Percentiles rank a stretch among this genome's conserved stretches.
phyloP scores from a whole-genome alignment of 2,888 invertebrate species.

The Hoplodrina ambigua region DNA sequence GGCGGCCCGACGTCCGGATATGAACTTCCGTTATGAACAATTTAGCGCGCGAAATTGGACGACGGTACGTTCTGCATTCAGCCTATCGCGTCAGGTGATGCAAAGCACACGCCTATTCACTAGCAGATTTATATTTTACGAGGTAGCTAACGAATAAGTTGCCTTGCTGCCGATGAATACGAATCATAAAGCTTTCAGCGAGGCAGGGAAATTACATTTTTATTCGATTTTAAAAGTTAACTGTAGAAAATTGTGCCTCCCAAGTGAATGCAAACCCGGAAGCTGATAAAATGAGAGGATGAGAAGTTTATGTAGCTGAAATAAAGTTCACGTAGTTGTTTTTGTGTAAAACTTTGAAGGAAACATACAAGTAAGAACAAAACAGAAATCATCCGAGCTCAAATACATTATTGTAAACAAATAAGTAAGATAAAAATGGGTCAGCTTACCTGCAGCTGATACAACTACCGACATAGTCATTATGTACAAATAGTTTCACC shows the following conservation, averaged over 20 bases:
- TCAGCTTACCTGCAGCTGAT: no score
- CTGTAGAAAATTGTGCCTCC: constrained; percentile 49
- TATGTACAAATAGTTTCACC: no score
- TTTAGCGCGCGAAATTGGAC: constrained; percentile 93
- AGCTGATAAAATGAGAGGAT: constrained; percentile 31
- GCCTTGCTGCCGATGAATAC: constrained; percentile 76
- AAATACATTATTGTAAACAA: not conserved
- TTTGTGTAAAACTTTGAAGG: not conserved
- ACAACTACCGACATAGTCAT: no score
- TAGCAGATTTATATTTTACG: constrained; percentile 65
- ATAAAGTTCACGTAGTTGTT: constrained; percentile 12
- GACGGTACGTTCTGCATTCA: constrained; percentile 86
- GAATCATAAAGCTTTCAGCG: constrained; percentile 78
- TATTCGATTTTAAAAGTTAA: constrained; percentile 76
- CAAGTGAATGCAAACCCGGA: constrained; percentile 42
- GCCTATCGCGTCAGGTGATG: constrained; percentile 76
- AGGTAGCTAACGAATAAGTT: constrained; percentile 74
- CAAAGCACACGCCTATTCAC: constrained; percentile 80
- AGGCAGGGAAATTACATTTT: constrained; percentile 80
- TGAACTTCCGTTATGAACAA: constrained; percentile 97
- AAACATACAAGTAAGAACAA: not conserved
- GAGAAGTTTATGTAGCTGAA: constrained; percentile 7
- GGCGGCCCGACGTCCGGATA: constrained; percentile 92
- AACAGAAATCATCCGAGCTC: no score
- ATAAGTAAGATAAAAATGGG: no score